These are phyloP conservation scores for Charanyca ferruginea DNA, from an alignment of 2,888 invertebrate genomes.

Conservation along the genomic window DNA sequence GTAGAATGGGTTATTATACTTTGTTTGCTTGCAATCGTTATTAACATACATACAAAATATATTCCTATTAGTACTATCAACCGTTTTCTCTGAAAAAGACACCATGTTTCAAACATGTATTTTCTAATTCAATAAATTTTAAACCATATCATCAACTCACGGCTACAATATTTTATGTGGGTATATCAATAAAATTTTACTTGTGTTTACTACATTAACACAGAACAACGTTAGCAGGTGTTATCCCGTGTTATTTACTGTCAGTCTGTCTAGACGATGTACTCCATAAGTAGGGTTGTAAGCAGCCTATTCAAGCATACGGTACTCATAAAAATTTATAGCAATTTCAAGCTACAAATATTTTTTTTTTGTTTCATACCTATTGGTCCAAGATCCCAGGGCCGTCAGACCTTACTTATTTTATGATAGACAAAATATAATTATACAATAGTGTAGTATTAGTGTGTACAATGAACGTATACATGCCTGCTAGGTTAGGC, in stretches of 20 bases:
- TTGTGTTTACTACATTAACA: conserved; percentile 42
- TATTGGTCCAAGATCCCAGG: too few relatives aligned
- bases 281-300: conserved; percentile 13
- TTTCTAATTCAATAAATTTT: conserved; percentile 39
- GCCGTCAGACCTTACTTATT: too few relatives aligned
- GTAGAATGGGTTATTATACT: too few relatives aligned
- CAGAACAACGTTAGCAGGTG: conserved; percentile 33
- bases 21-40: neutral
- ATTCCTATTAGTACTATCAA: neutral
- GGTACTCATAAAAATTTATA: conserved; percentile 11
- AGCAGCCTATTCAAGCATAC: conserved; percentile 9
- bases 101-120: conserved; percentile 11
- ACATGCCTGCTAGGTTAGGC: too few relatives aligned
- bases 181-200: conserved; percentile 39
- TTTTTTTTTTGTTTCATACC: neutral
- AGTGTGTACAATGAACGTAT: too few relatives aligned
- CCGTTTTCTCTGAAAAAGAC: neutral
- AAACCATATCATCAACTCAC: conserved; percentile 15
- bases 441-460: too few relatives aligned
- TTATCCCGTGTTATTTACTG: conserved; percentile 35
- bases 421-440: too few relatives aligned
- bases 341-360: conserved; percentile 14
- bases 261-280: conserved; percentile 42
- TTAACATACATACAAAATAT: neutral
- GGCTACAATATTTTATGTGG: conserved; percentile 37